Evolutionary conservation across 1,140 invertebrate species (phyloP).

Genomic region (Mamestra configurata): DNA sequence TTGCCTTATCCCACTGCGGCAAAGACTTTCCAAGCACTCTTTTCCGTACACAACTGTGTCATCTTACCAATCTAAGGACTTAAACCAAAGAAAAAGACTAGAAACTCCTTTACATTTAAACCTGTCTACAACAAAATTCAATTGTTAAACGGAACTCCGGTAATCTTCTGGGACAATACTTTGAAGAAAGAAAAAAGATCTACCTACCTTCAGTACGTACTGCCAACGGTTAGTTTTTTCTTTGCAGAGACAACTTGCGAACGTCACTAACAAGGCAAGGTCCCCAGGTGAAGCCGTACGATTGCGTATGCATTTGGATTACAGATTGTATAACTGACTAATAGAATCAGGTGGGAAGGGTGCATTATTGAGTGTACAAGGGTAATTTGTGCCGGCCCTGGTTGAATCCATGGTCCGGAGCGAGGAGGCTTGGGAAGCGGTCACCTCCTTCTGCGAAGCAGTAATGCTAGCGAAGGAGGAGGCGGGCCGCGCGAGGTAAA

Average conservation of each 20-base stretch:
- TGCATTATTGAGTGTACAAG: not conserved
- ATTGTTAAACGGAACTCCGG: conserved; percentile 6
- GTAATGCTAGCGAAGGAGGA: no score
- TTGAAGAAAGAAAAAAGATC: not conserved
- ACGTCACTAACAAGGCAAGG: conserved; percentile 30
- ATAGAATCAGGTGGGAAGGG: conserved; percentile 4
- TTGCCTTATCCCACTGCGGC: no score
- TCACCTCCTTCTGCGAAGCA: no score
- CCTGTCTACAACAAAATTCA: conserved; percentile 1
- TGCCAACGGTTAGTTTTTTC: conserved; percentile 9
- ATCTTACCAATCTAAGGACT: no score
- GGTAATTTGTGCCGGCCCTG: no score
- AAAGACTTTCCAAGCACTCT: no score
- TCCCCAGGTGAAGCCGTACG: conserved; percentile 9
- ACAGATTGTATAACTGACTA: not conserved
- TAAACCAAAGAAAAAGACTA: no score
- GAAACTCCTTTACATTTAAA: not conserved
- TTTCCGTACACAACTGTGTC: no score
- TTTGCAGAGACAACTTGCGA: conserved; percentile 12
- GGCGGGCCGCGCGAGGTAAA: no score
- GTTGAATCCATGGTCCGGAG: no score
- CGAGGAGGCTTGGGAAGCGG: no score
- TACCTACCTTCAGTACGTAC: not conserved
- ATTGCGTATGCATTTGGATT: not conserved
- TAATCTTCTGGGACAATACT: conserved; percentile 5